A percentile compares a stretch with the other conserved stretches of the same genome.
Evolutionary conservation across 2,113 vertebrate genomes (phyloP).

Genomic region (Tichodroma muraria): DNA sequence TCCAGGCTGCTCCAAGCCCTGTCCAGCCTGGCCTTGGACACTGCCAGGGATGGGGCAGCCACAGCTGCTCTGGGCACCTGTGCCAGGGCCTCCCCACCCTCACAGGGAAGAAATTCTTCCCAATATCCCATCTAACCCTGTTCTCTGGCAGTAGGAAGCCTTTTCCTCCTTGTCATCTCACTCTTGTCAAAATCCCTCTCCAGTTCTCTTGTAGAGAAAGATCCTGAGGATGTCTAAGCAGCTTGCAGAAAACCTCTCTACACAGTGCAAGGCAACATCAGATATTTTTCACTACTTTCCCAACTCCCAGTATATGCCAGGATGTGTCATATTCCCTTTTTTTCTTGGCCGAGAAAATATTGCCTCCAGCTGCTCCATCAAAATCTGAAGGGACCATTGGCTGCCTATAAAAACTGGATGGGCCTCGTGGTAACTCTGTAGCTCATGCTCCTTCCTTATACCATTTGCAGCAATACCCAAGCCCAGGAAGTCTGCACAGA

Average conservation of each 20-base stretch:
- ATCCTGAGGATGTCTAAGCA: background rate
- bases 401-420: background rate
- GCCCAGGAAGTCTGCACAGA: background rate
- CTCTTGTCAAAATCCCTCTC: background rate
- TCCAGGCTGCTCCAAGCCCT: background rate
- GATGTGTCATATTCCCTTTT: background rate
- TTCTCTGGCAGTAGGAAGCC: background rate
- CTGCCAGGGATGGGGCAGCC: background rate
- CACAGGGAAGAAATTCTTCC: background rate
- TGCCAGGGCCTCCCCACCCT: background rate
- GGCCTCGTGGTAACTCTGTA: background rate
- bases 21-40: background rate
- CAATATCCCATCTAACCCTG: background rate
- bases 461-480: background rate
- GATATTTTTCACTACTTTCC: background rate
- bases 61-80: background rate
- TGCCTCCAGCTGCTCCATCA: background rate
- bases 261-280: background rate
- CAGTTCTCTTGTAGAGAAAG: background rate
- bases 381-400: background rate
- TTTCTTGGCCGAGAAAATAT: background rate
- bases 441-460: background rate
- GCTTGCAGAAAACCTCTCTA: background rate
- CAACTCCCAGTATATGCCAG: background rate
- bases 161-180: background rate